Conservation (phyloP, 2,888 invertebrate species). For the Endotricha flammealis region DNA sequence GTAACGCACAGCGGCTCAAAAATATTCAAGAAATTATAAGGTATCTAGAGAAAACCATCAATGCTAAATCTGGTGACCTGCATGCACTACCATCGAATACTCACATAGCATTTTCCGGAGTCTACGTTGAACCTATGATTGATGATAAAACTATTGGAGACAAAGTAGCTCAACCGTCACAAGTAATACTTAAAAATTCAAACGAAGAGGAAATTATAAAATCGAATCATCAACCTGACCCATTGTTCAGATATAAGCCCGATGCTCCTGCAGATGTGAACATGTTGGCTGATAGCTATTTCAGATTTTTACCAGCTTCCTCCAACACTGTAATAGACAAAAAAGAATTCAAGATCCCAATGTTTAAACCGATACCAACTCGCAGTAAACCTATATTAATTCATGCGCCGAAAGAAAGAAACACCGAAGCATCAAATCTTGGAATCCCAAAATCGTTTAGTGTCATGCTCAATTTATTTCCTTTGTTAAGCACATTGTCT, state of each 20-base stretch:
- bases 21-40: slow-evolving; percentile 65
- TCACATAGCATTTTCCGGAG: slow-evolving; percentile 60
- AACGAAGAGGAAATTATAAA: slow-evolving; percentile 35
- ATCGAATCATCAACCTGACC: slow-evolving; percentile 73
- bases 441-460: slow-evolving; percentile 77
- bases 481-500: slow-evolving; percentile 52
- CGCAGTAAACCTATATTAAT: slow-evolving; percentile 20
- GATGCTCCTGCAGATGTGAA: slow-evolving; percentile 86
- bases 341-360: slow-evolving; percentile 31
- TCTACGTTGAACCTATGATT: slow-evolving; percentile 50
- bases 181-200: slow-evolving; percentile 33
- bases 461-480: slow-evolving; percentile 81
- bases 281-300: slow-evolving; percentile 78
- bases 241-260: slow-evolving; percentile 84
- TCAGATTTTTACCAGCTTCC: slow-evolving; percentile 49
- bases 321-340: slow-evolving; percentile 27
- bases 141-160: slow-evolving; percentile 26
- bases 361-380: slow-evolving; percentile 44
- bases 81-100: slow-evolving; percentile 40
- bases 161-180: slow-evolving; percentile 14
- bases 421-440: slow-evolving; percentile 13
- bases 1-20: slow-evolving; percentile 63
- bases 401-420: slow-evolving; percentile 2
- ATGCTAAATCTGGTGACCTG: slow-evolving; percentile 65
- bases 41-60: slow-evolving; percentile 65